Evolutionary conservation across 2,113 vertebrate species (phyloP).

Genomic region (Tachuris rubrigastra): DNA sequence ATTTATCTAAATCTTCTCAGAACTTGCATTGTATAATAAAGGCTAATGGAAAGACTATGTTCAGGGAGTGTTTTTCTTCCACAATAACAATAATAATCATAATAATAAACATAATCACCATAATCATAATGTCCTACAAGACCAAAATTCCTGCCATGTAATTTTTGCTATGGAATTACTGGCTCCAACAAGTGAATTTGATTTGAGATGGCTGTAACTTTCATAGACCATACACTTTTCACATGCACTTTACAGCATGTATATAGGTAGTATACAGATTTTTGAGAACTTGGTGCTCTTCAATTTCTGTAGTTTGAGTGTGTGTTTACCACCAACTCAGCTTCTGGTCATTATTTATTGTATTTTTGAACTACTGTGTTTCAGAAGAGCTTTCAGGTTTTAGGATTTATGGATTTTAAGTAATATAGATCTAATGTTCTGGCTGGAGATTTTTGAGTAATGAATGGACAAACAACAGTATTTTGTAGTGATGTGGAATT

Average conservation of each 20-base stretch:
- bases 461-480: neutral
- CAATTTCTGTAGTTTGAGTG: neutral
- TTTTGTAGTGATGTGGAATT: neutral
- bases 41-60: neutral
- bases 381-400: neutral
- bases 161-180: neutral
- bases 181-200: neutral
- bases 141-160: neutral
- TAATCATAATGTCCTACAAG: neutral
- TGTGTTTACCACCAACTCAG: neutral
- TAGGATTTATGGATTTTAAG: neutral
- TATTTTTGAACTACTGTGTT: neutral
- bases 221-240: neutral
- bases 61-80: neutral
- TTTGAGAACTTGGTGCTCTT: neutral
- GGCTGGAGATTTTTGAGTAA: neutral
- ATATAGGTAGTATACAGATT: neutral
- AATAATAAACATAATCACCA: too few relatives aligned
- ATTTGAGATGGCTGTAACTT: neutral
- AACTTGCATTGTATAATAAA: neutral
- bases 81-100: too few relatives aligned
- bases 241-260: neutral
- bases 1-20: neutral
- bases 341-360: neutral
- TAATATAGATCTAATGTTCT: neutral